Conservation (phyloP, 2,797 vertebrate species). For the Xerus rutilus region DNA sequence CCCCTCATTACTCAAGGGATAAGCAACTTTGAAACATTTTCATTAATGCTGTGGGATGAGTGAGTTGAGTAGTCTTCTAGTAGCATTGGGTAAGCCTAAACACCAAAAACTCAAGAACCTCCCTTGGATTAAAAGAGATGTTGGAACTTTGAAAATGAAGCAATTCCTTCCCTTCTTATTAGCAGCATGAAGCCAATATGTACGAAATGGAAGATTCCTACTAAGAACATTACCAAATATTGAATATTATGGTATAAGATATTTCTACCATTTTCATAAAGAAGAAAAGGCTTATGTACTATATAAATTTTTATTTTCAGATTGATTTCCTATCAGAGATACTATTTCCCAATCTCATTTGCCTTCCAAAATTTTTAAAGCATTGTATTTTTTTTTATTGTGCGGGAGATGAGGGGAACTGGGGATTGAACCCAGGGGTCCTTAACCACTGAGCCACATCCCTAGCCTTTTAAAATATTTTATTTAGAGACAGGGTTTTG, state of each 20-base stretch:
- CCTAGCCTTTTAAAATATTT: no score
- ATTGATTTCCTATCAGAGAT: constrained; percentile 10
- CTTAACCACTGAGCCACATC: no score
- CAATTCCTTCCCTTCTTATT: neutral
- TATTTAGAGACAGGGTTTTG: no score
- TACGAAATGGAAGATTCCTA: neutral
- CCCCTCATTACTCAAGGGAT: neutral
- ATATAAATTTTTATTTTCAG: constrained; percentile 52
- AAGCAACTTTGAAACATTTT: neutral
- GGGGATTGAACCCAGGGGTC: no score
- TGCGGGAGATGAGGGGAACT: no score
- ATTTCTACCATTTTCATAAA: neutral
- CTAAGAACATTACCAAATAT: neutral
- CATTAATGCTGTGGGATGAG: neutral
- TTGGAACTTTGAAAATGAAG: constrained; percentile 15
- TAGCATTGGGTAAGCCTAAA: neutral
- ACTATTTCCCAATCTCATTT: neutral
- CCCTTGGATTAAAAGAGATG: neutral
- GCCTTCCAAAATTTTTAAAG: neutral
- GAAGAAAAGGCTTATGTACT: neutral
- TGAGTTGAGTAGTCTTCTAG: neutral
- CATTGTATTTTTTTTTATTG: no score
- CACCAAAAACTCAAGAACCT: neutral
- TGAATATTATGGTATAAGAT: neutral
- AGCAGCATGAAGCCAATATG: neutral